A percentile compares a stretch with the other conserved stretches of the same genome.
Evolutionary conservation across 2,888 invertebrate genomes (phyloP).

Genomic region (Clistopyga incitator): DNA sequence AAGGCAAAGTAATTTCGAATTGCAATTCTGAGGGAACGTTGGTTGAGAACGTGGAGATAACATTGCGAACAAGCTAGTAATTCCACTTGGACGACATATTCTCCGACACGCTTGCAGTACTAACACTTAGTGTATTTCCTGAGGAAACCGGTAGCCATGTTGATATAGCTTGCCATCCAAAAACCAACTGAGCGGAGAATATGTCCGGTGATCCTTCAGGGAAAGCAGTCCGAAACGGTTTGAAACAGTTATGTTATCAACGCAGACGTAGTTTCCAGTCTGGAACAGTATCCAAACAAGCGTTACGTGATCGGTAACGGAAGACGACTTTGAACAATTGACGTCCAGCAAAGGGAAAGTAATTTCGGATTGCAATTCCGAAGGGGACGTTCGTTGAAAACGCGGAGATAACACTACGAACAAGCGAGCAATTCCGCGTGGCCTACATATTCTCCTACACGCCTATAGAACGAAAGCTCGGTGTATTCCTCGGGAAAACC

Average conservation of each 20-base stretch:
- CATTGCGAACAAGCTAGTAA: slow-evolving; percentile 8
- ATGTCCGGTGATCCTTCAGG: slow-evolving; percentile 7
- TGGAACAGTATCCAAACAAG: not conserved
- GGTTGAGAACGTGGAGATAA: slow-evolving; percentile 1
- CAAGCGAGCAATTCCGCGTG: slow-evolving; percentile 24
- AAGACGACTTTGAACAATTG: slow-evolving; percentile 13
- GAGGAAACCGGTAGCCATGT: not conserved
- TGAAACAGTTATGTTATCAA: not conserved
- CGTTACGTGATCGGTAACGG: not conserved
- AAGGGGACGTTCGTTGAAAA: not conserved
- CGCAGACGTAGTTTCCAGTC: not conserved
- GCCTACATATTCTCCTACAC: slow-evolving; percentile 16
- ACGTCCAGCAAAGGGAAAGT: slow-evolving; percentile 14
- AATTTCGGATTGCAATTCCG: slow-evolving; percentile 21
- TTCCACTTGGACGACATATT: slow-evolving; percentile 6
- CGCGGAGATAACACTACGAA: slow-evolving; percentile 15
- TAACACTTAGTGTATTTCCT: not conserved
- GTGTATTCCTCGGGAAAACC: slow-evolving; percentile 27
- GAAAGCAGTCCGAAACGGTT: not conserved
- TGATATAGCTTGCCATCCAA: not conserved
- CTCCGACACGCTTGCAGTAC: not conserved
- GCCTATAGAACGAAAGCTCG: not conserved
- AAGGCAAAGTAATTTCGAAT: slow-evolving; percentile 13
- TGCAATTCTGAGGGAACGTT: slow-evolving; percentile 8
- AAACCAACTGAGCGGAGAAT: not conserved